phyloP scores from a whole-genome alignment of 2,113 vertebrate genomes.

The Eurypyga helias region DNA sequence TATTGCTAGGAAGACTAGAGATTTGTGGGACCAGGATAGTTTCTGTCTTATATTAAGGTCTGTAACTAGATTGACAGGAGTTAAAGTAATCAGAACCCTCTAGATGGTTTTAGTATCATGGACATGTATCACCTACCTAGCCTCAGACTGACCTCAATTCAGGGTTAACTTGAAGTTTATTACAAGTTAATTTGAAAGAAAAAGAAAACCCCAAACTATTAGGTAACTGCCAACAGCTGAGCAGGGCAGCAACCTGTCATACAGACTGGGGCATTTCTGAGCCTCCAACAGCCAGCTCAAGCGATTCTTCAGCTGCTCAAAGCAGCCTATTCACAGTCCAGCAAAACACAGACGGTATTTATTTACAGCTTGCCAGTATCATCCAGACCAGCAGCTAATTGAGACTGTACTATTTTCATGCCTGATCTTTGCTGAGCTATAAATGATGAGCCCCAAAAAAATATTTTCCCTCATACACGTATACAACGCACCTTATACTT shows the following conservation, averaged over 20 bases:
- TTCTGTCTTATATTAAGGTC: background rate
- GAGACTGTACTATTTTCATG: slow-evolving; percentile 34
- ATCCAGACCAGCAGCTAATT: background rate
- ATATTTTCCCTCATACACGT: background rate
- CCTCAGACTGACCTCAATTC: slow-evolving; percentile 12
- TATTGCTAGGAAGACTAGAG: slow-evolving; percentile 29
- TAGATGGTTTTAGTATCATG: background rate
- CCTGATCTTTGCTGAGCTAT: slow-evolving; percentile 49
- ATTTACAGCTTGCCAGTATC: slow-evolving; percentile 28
- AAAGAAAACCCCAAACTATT: background rate
- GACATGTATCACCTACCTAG: background rate
- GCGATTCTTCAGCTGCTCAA: slow-evolving; percentile 1
- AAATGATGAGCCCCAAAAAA: background rate
- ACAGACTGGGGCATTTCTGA: background rate
- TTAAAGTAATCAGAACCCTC: background rate
- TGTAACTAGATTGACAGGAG: slow-evolving; percentile 1
- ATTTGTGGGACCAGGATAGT: slow-evolving; percentile 30
- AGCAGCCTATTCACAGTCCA: background rate
- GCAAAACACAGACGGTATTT: background rate
- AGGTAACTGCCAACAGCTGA: slow-evolving; percentile 45
- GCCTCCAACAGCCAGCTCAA: background rate
- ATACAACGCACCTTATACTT: background rate
- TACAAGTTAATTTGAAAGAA: slow-evolving; percentile 15
- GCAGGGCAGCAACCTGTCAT: background rate
- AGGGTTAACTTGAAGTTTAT: slow-evolving; percentile 27